Evolutionary conservation across 2,888 invertebrate genomes (phyloP), one percentile per base, ranked within the genome.

Genomic region (Eristalinus sepulchralis): DNA sequence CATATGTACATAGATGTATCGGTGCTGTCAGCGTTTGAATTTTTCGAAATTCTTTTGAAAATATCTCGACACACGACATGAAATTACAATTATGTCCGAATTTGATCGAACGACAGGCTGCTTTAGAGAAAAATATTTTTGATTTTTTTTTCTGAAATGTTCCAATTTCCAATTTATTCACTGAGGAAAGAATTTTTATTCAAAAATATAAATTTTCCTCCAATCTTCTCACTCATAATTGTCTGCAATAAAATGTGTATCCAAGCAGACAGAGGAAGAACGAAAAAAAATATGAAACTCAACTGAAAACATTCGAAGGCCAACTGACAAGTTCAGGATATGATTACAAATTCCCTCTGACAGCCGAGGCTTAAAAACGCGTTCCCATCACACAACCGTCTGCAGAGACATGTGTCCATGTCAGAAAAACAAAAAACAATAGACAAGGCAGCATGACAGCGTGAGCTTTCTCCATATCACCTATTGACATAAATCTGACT

Each of bases 401-500:
- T n/a, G 34, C 31, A 31, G 20, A 8, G 17, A 24, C 72, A 73
- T 77, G 60, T 84, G 84, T 84, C 64, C 20, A 3, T 71, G 80
- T 81, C 85, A 73, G 55, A 82, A 77, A 53, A 70, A n/a, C n/a
- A n/a, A n/a, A 73, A 70, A 59, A 47, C 73, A 78, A 71, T 72
- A 9, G 66, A 63, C 33, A 77, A 59, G 66, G 36, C 31, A 59
- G 31, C 24, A 31, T 24, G 71, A 34, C 57, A 59, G 59, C n/a
- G 17, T 36, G 39, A 47, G 47, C 67, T 80, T 27, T 47, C 68
- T 60, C 39, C 68, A 53, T 73, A 77, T 70, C 63, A 73, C 33
- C 62, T 81, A 82, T 81, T 82, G 78, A 83, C 82, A 86, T 75
- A 86, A 75, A 86, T 78, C 83, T 67, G 66, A 71, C 86, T 86